Base-by-base conservation (phyloP, 2,797 vertebrate genomes). In the Phoxinus dragarum region DNA sequence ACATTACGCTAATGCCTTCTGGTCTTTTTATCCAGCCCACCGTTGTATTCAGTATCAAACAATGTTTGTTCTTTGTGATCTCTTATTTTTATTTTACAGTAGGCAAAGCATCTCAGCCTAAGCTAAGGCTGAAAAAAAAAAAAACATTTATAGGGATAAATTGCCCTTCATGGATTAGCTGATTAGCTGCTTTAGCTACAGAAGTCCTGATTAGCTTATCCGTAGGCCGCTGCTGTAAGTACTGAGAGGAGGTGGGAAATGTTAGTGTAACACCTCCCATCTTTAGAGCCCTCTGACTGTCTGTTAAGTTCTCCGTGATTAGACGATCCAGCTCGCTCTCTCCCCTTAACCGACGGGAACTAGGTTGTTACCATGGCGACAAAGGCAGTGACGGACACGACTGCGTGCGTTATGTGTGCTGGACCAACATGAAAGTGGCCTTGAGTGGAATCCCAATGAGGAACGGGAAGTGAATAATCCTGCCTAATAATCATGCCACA, bases 361-460 rank as follows among this genome's bases (percentile, higher is more conserved):
- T 88, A 88, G 89, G 91, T 90, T 88, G 89, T 90, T 89, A 88
- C 87, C 92, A 91, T 92, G 88, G 86, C 42, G 86, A 91, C 88
- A 81, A 92, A 92, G 85, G 87, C 82, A 83, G 88, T 91, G 93
- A 94, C 93, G 87, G 88, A 90, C 93, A 94, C 93, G 93, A 92
- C 93, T 92, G 93, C 66, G 67, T 85, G 59, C 68, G 84, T 88
- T 59, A 80, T 42, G 86, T 88, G 84, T 36, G 79, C 80, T 85
- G 84, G 84, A 83, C 87, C 90, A 88, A 89, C 86, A 90, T 83
- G 68, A 85, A 86, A 85, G 86, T 84, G 78, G 81, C 79, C 85
- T 84, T 85, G 88, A 86, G 68, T 85, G 77, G 87, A 90, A 90
- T 88, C 77, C 86, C 86, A 89, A 88, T 88, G 84, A 88, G 86